Base-by-base conservation (phyloP, 92 coral and sea anemone species). In the Siderastrea radians region DNA sequence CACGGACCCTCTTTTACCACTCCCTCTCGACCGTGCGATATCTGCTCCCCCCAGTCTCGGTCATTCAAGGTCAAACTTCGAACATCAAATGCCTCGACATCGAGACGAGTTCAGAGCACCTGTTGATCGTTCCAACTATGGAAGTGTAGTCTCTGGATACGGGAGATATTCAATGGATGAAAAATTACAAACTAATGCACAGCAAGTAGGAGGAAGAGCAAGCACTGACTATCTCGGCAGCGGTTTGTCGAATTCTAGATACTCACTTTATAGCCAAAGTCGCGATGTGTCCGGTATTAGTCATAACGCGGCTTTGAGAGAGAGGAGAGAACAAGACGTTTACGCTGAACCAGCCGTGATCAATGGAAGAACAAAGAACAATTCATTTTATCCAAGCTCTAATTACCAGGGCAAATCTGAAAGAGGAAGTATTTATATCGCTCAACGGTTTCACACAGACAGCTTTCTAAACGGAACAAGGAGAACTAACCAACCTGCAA, bases 41-140 rank as follows among this genome's bases (percentile, higher is more conserved):
- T 14, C 87, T 65, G 81, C 87, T 60, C 87, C 87, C 6, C 80
- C 81, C 16, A 74, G 52, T 51, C 49, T 84, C 72, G 44, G 43
- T 84, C 65, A 73, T 14, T 51, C 87, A 50, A 49, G 87, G 73
- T 64, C 62, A 60, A 50, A 10, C 64, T 59, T 43, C 2, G 44
- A 64, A 84, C 81, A 50, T n/a, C 72, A 59, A 0, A 72, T 60
- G 49, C 80, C 61, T 51, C 63, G 70, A 72, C 61, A 58, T 69
- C 67, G 71, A 82, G 68, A 17, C 9, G 86, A 55, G 55, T 45
- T 38, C 3, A 45, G 14, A 3, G n/a, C 2, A 47, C 58, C 78
- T 9, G 51, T 14, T 47, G 49, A 47, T 47, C 63, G 43, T 66
- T 67, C 84, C 6, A 45, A 54, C 4, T 9, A 17, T 38, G 54